phyloP scores from a whole-genome alignment of 2,113 vertebrate genomes.

The Pycnonotus jocosus region DNA sequence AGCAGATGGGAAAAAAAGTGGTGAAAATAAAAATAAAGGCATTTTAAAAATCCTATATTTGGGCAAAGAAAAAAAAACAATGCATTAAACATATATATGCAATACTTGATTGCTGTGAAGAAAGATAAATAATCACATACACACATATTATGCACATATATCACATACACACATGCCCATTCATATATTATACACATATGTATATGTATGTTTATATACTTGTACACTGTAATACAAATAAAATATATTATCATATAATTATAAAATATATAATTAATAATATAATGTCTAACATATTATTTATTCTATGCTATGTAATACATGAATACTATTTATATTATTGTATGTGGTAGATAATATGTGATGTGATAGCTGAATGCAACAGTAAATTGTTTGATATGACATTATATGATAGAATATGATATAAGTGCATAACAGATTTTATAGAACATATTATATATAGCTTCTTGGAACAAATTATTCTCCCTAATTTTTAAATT shows the following conservation, averaged over 20 bases:
- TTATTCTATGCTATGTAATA: neutral
- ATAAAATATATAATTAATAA: neutral
- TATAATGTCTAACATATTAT: neutral
- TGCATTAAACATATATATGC: neutral
- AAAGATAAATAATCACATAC: neutral
- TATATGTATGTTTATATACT: neutral
- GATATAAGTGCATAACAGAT: neutral
- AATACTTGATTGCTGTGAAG: neutral
- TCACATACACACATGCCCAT: neutral
- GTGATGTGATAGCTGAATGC: neutral
- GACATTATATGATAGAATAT: neutral
- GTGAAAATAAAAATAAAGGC: neutral
- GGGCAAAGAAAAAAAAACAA: neutral
- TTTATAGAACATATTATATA: conserved; percentile 2
- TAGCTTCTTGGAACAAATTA: conserved; percentile 40
- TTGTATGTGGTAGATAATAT: neutral
- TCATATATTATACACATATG: neutral
- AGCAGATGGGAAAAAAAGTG: neutral
- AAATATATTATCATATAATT: neutral
- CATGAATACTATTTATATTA: neutral
- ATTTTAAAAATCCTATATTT: neutral
- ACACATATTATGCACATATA: neutral
- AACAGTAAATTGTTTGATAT: neutral
- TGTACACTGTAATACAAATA: neutral
- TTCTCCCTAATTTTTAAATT: conserved; percentile 54